These are phyloP conservation scores for Cydia amplana DNA, from an alignment of 1,140 invertebrate species.

Conservation along the genomic window DNA sequence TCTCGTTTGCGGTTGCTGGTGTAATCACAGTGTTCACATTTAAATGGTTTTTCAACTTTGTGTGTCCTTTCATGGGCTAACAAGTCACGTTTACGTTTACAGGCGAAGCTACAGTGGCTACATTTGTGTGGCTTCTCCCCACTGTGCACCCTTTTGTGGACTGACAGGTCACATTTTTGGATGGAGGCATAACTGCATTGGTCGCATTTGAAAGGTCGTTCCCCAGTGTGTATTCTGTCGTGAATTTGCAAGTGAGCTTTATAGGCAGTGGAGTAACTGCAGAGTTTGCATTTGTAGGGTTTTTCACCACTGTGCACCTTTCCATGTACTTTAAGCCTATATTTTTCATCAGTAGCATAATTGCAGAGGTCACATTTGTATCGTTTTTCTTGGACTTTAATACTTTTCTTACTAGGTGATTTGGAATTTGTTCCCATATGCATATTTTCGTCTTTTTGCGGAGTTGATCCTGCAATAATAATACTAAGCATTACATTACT, in stretches of 20 bases:
- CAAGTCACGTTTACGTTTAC: not conserved
- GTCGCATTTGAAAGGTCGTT: constrained; percentile 1
- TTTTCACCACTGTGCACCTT: not conserved
- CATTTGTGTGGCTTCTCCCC: not conserved
- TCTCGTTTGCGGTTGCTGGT: constrained; percentile 4
- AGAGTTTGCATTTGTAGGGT: not conserved
- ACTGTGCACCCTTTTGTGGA: not conserved
- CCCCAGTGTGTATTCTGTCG: not conserved
- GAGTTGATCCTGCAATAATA: not conserved
- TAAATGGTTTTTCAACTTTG: not conserved
- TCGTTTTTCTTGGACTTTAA: not conserved
- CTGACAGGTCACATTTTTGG: not conserved
- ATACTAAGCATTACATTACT: not conserved
- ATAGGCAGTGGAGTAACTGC: not conserved
- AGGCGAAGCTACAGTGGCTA: not conserved
- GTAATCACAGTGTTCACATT: not conserved
- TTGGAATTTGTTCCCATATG: not conserved
- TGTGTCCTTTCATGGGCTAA: not conserved
- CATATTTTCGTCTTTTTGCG: not conserved
- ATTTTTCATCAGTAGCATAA: not conserved
- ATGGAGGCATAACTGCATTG: not conserved
- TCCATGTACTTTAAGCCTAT: not conserved
- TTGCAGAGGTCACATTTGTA: not conserved
- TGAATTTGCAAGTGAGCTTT: not conserved
- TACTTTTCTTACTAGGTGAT: not conserved